Evolutionary conservation across 92 coral and sea anemone species (phyloP).

Genomic region (Palythoa caribaeorum): DNA sequence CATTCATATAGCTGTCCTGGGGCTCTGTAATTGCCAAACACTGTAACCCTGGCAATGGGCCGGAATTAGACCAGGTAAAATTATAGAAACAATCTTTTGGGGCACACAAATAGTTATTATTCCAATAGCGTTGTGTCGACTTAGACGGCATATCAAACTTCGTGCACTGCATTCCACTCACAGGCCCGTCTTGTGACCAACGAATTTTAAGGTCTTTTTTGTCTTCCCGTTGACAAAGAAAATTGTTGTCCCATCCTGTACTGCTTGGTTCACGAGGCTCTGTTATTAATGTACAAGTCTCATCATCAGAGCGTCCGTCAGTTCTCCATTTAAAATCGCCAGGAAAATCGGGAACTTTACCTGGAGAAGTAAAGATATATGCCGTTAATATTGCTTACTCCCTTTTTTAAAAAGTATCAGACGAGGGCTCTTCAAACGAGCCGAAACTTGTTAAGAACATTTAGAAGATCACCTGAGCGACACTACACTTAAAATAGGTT

Average conservation of each 20-base stretch:
- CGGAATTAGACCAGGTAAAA: constrained; percentile 73
- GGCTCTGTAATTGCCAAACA: constrained; percentile 81
- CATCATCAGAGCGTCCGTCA: constrained; percentile 36
- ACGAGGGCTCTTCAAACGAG: too few relatives aligned
- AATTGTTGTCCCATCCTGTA: constrained; percentile 59
- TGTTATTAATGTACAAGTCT: constrained; percentile 67
- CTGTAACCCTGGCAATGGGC: constrained; percentile 36
- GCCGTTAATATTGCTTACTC: too few relatives aligned
- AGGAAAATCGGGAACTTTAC: constrained; percentile 85
- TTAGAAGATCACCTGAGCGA: too few relatives aligned
- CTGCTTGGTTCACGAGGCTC: constrained; percentile 65
- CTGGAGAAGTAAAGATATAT: not conserved
- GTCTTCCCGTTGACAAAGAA: constrained; percentile 81
- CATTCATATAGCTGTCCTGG: constrained; percentile 54
- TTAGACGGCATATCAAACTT: constrained; percentile 29
- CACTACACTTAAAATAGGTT: too few relatives aligned
- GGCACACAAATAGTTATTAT: constrained; percentile 74
- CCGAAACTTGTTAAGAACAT: too few relatives aligned
- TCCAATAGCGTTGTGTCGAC: constrained; percentile 54
- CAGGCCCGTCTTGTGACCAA: constrained; percentile 74
- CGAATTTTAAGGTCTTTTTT: constrained; percentile 60
- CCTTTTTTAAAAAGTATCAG: too few relatives aligned
- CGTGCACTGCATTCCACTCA: constrained; percentile 19
- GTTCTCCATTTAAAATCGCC: constrained; percentile 78
- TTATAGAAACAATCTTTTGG: constrained; percentile 74